Base-by-base conservation (phyloP, 2,797 vertebrate genomes). In the Stomatorhinus walkeri region DNA sequence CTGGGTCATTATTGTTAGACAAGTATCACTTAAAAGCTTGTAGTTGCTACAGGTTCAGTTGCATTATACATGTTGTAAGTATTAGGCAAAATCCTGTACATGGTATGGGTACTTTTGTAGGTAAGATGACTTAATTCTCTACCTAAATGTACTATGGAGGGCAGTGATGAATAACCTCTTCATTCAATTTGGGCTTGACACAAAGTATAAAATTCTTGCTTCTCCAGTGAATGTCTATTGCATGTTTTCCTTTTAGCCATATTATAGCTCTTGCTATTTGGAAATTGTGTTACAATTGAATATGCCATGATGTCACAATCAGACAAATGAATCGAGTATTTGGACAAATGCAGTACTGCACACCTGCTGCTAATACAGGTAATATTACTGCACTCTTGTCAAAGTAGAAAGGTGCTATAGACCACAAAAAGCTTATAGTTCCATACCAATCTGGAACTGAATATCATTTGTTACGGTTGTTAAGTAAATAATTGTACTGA, bases 1-100 rank as follows among this genome's bases (percentile, higher is more conserved):
- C 72, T 79, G 72, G 72, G 36, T 79, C 72, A 79, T 79, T 79
- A 79, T 79, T 40, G 72, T 43, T 79, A 79, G 72, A 79, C 72
- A 79, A 16, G 32, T 79, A 79, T 79, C 72, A 79, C 72, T 72
- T 72, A 79, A 79, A 79, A 79, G 72, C 36, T 43, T 79, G 72
- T 40, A 40, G 36, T 79, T 79, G 64, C 64, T 72, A 40, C 32
- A 43, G 14, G 32, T 79, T 43, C 72, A 40, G 36, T 19, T 79
- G 72, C 72, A 79, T 79, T 79, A 79, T 40, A 79, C 14, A 43
- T 43, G 72, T 43, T 79, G 16, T 79, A 79, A 79, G 72, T 40
- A 19, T 79, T 43, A 43, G 72, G 16, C 72, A 79, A 79, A 79
- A 79, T 79, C 72, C 19, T 79, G 36, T 79, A 79, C 16, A 28